Conservation (phyloP, 2,888 invertebrate species). For the Hydropsyche betteni region DNA sequence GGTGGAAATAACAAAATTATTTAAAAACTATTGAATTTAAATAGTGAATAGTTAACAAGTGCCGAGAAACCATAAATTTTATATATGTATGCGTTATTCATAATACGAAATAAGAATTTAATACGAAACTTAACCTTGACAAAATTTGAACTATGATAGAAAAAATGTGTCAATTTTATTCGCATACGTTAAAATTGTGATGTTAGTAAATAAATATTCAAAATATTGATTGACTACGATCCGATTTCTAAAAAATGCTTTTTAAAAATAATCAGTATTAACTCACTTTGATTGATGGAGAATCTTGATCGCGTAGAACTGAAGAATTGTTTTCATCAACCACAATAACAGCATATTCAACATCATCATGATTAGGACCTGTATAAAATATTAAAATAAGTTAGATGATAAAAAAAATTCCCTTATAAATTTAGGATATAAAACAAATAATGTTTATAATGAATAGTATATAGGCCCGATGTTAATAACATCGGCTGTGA, state of each 20-base stretch:
- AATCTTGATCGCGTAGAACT: slow-evolving; percentile 80
- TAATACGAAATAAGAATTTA: slow-evolving; percentile 35
- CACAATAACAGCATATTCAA: slow-evolving; percentile 88
- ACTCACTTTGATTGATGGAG: slow-evolving; percentile 86
- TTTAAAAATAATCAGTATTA: slow-evolving; percentile 20
- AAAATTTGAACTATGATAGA: not conserved
- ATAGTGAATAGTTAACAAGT: slow-evolving; percentile 33
- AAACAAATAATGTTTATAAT: too few species aligned
- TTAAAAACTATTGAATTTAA: not conserved
- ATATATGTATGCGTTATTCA: not conserved
- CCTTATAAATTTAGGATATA: too few species aligned
- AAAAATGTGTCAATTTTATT: slow-evolving; percentile 9
- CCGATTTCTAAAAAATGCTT: not conserved
- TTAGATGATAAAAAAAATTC: too few species aligned
- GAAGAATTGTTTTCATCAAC: slow-evolving; percentile 90
- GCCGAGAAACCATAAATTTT: slow-evolving; percentile 40
- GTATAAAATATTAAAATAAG: slow-evolving; percentile 50
- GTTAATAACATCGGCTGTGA: too few species aligned
- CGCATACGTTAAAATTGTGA: too few species aligned
- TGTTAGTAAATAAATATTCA: not conserved
- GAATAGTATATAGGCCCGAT: too few species aligned
- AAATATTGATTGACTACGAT: not conserved
- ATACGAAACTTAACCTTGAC: not conserved
- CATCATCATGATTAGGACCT: slow-evolving; percentile 76
- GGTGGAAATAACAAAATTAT: slow-evolving; percentile 22